phyloP scores from a whole-genome alignment of 2,888 invertebrate genomes.

The Mamestra brassicae region DNA sequence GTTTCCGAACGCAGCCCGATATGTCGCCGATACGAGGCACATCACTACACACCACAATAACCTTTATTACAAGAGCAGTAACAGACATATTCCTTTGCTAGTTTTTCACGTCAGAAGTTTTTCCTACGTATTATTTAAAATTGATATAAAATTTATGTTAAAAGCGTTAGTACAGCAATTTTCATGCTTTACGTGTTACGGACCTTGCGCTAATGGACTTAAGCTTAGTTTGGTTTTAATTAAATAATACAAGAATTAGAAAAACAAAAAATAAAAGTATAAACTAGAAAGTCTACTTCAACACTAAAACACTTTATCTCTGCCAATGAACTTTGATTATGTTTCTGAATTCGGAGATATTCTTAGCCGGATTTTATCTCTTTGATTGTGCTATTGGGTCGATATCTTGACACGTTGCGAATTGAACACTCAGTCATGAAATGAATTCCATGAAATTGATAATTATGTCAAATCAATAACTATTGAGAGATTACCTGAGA shows the following conservation, averaged over 20 bases:
- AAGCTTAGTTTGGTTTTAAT: constrained; percentile 1
- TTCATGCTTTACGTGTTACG: constrained; percentile 55
- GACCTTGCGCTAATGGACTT: constrained; percentile 33
- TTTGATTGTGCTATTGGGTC: constrained; percentile 6
- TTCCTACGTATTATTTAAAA: constrained; percentile 63
- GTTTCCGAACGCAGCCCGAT: constrained; percentile 83
- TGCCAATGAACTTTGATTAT: neutral
- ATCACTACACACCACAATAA: constrained; percentile 63
- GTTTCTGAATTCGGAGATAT: neutral
- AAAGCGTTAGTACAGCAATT: constrained; percentile 64
- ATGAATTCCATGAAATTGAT: constrained; percentile 24
- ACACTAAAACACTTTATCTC: neutral
- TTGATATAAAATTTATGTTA: constrained; percentile 61
- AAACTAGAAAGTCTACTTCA: neutral
- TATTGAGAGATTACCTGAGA: constrained; percentile 1
- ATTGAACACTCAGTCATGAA: constrained; percentile 1
- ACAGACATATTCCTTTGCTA: constrained; percentile 43
- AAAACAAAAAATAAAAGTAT: too few relatives aligned
- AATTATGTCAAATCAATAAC: constrained; percentile 11
- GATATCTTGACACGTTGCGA: constrained; percentile 28
- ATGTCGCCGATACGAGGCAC: constrained; percentile 80
- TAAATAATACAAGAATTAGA: neutral
- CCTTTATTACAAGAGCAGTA: constrained; percentile 62
- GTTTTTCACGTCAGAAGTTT: constrained; percentile 52
- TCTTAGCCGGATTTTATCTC: neutral